phyloP scores from a whole-genome alignment of 2,888 invertebrate species.

The Pollenia griseotomentosa region DNA sequence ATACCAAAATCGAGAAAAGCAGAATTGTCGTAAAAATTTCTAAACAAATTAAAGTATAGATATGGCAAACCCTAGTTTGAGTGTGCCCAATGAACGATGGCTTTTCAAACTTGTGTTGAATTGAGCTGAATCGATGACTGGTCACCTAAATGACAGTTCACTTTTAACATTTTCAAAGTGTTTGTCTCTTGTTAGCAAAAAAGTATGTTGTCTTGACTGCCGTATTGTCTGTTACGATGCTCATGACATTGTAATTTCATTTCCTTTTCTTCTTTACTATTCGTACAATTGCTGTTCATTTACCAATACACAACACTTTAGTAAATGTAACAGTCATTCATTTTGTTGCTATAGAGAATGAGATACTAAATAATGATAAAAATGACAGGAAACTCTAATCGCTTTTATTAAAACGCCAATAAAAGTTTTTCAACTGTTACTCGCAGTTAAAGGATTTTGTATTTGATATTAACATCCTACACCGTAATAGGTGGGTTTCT shows the following conservation, averaged over 20 bases:
- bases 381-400: not conserved
- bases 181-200: not conserved
- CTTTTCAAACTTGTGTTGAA: not conserved
- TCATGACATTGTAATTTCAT: slow-evolving; percentile 38
- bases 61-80: too few species aligned
- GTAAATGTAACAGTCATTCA: too few species aligned
- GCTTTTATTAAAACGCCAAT: slow-evolving; percentile 40
- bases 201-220: not conserved
- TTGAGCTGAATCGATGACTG: slow-evolving; percentile 33
- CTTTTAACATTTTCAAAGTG: slow-evolving; percentile 31
- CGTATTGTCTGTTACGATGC: slow-evolving; percentile 4
- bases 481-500: too few species aligned
- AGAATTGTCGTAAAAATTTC: too few species aligned
- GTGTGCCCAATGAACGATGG: slow-evolving; percentile 36
- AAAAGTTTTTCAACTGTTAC: slow-evolving; percentile 16
- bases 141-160: slow-evolving; percentile 20
- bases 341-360: too few species aligned
- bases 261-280: not conserved
- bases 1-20: too few species aligned
- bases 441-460: not conserved
- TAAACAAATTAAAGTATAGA: too few species aligned
- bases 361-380: too few species aligned
- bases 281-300: not conserved
- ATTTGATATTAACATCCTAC: too few species aligned
- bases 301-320: slow-evolving; percentile 18